Percentiles rank a stretch among this genome's conserved stretches.
Evolutionary conservation across 1,140 invertebrate genomes (phyloP).

Genomic region (Ruditapes philippinarum): DNA sequence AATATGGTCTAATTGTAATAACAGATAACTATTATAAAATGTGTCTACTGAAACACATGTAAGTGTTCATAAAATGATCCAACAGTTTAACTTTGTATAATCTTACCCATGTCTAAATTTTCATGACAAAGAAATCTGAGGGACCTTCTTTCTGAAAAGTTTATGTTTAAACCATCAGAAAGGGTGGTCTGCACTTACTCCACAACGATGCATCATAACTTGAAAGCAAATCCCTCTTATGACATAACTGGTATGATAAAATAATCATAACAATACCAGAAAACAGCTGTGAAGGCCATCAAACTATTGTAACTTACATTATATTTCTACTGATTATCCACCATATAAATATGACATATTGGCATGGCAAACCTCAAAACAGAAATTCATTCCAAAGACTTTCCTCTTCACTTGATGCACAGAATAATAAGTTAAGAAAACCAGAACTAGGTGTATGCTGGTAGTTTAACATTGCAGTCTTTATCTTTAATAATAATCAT

Average conservation of each 20-base stretch:
- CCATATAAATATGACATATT: constrained; percentile 37
- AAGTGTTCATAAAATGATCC: background rate
- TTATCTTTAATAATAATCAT: too few relatives aligned
- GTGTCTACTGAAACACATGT: background rate
- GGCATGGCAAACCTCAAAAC: constrained; percentile 1
- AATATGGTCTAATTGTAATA: background rate
- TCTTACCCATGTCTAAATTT: background rate
- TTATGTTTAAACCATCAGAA: constrained; percentile 23
- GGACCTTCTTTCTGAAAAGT: background rate
- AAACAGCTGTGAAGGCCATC: constrained; percentile 29
- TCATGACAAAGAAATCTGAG: background rate
- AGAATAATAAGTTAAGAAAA: too few relatives aligned
- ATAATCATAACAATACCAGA: constrained; percentile 37
- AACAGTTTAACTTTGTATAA: background rate
- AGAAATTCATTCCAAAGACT: background rate
- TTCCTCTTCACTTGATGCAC: too few relatives aligned
- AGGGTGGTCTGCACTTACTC: constrained; percentile 21
- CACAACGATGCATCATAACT: background rate
- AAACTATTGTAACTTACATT: constrained; percentile 32
- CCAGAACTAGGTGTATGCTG: too few relatives aligned
- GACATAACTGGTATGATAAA: constrained; percentile 40
- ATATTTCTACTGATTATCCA: constrained; percentile 39
- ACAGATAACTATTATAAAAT: background rate
- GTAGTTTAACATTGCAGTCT: too few relatives aligned
- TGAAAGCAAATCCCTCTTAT: constrained; percentile 21